phyloP scores from a whole-genome alignment of 1,140 invertebrate genomes.

The Anastatus disparis region DNA sequence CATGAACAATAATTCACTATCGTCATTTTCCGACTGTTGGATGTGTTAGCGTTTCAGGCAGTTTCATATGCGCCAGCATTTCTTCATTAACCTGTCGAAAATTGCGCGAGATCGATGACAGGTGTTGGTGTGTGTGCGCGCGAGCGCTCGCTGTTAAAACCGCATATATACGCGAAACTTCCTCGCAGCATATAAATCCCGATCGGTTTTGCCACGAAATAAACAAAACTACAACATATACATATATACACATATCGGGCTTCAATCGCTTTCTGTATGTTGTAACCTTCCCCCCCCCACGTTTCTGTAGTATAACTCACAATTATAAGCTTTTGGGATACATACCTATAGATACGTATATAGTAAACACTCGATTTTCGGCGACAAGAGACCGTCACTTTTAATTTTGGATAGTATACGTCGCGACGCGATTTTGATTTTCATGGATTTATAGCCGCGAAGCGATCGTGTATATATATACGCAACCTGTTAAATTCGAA shows the following conservation, averaged over 20 bases:
- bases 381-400: slow-evolving; percentile 53
- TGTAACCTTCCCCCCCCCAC: too few relatives aligned
- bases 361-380: slow-evolving; percentile 26
- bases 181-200: slow-evolving; percentile 21
- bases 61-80: slow-evolving; percentile 12
- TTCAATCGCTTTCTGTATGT: slow-evolving; percentile 54
- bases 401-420: slow-evolving; percentile 54
- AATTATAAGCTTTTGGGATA: slow-evolving; percentile 7
- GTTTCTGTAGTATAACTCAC: slow-evolving; percentile 40
- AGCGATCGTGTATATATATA: neutral
- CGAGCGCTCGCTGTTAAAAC: slow-evolving; percentile 10
- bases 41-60: too few relatives aligned
- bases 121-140: too few relatives aligned
- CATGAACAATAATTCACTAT: slow-evolving; percentile 39
- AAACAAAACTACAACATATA: slow-evolving; percentile 49
- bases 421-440: slow-evolving; percentile 52
- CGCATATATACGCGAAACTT: neutral
- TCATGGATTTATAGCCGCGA: slow-evolving; percentile 52
- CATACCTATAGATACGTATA: too few relatives aligned
- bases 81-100: slow-evolving; percentile 36
- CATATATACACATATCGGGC: neutral
- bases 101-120: slow-evolving; percentile 26
- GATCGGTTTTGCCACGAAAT: slow-evolving; percentile 42
- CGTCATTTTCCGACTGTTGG: slow-evolving; percentile 36
- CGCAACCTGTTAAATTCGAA: neutral